These are phyloP conservation scores for Labeo rohita DNA, from an alignment of 2,113 vertebrate genomes.

Conservation along the genomic window DNA sequence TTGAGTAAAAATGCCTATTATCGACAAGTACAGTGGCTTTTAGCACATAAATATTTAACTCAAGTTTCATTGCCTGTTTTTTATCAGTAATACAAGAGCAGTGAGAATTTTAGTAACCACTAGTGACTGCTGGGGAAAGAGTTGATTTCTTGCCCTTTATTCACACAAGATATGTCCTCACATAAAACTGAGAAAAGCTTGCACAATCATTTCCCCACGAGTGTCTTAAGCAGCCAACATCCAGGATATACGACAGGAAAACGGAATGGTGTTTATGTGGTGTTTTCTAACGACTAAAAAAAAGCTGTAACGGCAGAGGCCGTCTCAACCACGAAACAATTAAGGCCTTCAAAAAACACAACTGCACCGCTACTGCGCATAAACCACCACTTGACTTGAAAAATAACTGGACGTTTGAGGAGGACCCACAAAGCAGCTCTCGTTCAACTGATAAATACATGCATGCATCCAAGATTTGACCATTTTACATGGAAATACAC, in stretches of 20 bases:
- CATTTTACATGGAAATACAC: conserved; percentile 22
- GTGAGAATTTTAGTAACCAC: background rate
- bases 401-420: conserved; percentile 23
- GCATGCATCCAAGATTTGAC: conserved; percentile 16
- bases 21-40: background rate
- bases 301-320: background rate
- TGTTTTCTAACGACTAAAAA: conserved; percentile 10
- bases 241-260: background rate
- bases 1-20: background rate
- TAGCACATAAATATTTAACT: background rate
- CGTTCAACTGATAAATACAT: conserved; percentile 42
- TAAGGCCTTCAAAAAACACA: conserved; percentile 21
- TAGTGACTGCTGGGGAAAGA: conserved; percentile 1
- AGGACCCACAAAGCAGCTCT: conserved; percentile 19
- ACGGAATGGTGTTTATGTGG: conserved; percentile 14
- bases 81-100: background rate
- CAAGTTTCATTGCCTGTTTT: background rate
- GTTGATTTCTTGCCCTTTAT: background rate
- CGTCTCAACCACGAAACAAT: conserved; percentile 1
- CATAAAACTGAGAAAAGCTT: conserved; percentile 27
- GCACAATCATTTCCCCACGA: conserved; percentile 6
- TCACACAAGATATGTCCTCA: conserved; percentile 11
- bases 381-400: conserved; percentile 36
- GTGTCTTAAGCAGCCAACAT: conserved; percentile 1
- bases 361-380: background rate